Base-by-base conservation (phyloP, 2,888 invertebrate genomes). In the Diarsia dahlii region DNA sequence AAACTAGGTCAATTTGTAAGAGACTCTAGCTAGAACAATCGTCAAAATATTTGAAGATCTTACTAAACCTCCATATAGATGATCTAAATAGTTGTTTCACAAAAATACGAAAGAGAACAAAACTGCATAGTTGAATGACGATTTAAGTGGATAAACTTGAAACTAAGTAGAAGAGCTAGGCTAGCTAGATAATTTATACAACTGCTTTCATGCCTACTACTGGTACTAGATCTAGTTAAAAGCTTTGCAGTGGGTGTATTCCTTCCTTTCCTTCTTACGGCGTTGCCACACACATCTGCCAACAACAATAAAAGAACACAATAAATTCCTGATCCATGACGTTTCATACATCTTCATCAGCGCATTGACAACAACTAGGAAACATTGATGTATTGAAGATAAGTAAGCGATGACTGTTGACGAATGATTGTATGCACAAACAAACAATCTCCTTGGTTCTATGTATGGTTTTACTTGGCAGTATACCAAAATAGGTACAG, bases 311-410 rank as follows among this genome's bases (percentile, higher is more conserved):
- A n/a, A n/a, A n/a, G n/a, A n/a, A n/a, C n/a, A n/a, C 34, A 15
- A 48, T 58, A 68, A 2, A 78, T 78, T 64, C 63, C 58, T 80
- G 8, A 50, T 12, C 9, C 45, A 81, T 81, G 75, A 81, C 18
- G 23, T 12, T 20, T 34, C 1, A 62, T 69, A 58, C 65, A 56
- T 84, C 69, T 74, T 81, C 48, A 76, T 76, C 71, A 60, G 1
- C 8, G 23, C 46, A 81, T 74, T 63, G 84, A 74, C 84, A 65
- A 64, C 12, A 71, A 81, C 65, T 83, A 83, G 84, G 83, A 83
- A 83, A 81, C 71, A 56, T 68, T 68, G 8, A 76, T 73, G 20
- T 64, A 70, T 69, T 46, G n/a, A 46, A 67, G 67, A 74, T 77
- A 84, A 64, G 50, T 72, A 69, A 74, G 63, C 70, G 71, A 76